These are phyloP conservation scores for Apodemia mormo DNA, from an alignment of 2,888 invertebrate genomes.

Conservation along the genomic window DNA sequence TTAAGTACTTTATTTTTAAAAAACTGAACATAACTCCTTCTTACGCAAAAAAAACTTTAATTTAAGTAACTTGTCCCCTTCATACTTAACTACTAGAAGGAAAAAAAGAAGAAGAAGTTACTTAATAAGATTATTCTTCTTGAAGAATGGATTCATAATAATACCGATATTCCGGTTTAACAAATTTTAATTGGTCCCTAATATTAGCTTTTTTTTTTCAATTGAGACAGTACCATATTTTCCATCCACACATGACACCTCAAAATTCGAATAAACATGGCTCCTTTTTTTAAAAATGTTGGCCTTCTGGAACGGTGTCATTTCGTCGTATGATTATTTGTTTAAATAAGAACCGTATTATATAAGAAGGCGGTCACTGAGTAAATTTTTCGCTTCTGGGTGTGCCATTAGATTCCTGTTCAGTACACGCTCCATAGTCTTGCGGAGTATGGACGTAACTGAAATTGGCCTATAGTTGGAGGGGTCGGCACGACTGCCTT, in stretches of 20 bases:
- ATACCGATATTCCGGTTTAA: constrained; percentile 9
- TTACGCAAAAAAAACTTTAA: background rate
- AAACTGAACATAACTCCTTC: background rate
- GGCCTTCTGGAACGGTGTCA: constrained; percentile 32
- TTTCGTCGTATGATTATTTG: constrained; percentile 35
- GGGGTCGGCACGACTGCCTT: no score
- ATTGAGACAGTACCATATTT: constrained; percentile 34
- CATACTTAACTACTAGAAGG: no score
- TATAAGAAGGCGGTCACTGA: no score
- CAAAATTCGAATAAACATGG: constrained; percentile 24
- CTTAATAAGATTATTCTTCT: constrained; percentile 1
- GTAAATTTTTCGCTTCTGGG: no score
- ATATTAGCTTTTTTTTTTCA: constrained; percentile 28
- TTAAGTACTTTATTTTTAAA: no score
- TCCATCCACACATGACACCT: constrained; percentile 25
- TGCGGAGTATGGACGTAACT: no score
- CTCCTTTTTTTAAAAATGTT: constrained; percentile 30
- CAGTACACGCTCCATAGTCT: no score
- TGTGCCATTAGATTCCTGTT: no score
- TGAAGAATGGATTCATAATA: background rate
- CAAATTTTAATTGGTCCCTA: background rate
- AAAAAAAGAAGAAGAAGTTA: background rate
- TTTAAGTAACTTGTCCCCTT: background rate
- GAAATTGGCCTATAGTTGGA: no score
- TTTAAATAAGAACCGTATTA: constrained; percentile 33